Base-by-base conservation (phyloP, 2,888 invertebrate species). In the Oligia fasciuncula region DNA sequence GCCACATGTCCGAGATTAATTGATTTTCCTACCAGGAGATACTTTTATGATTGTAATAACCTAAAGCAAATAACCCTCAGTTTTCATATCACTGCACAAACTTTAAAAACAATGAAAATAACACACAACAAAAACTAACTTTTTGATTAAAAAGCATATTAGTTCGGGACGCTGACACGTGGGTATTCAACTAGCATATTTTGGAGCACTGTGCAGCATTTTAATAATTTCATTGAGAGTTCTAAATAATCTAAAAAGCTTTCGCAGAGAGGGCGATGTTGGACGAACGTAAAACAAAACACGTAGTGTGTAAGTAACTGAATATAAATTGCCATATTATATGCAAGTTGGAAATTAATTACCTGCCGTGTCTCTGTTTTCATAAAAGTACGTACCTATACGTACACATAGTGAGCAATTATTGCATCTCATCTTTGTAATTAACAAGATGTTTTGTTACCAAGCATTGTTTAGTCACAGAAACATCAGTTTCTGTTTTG, bases 291-390 rank as follows among this genome's bases (percentile, higher is more conserved):
- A 88, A 91, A 92, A 93, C 91, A 91, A 91, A 93, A 93, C 87
- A 89, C 83, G 83, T 84, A 77, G 86, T 91, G 87, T 93, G 91
- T 91, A 91, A 85, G 91, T 91, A 91, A 86, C 85, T 77, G 93
- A 93, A 94, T 94, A 92, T 92, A 92, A 93, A 94, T 93, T 91
- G 89, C 91, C 88, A 83, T 92, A 93, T 93, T 94, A 93, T 91
- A 92, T 92, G 91, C 90, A 90, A 92, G 90, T 91, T 89, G 71
- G 80, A 91, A 93, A 93, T 91, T 93, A 94, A 94, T 94, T 92
- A 92, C 86, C 88, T 91, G 88, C 65, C 23, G 86, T 89, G 89
- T 91, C 23, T 46, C n/a, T 74, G 23, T 43, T 19, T 29, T 71
- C 6, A 46, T 66, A 51, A 60, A 65, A 60, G 5, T 29, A 62